Conservation (phyloP, 2,113 vertebrate genomes). For the Istiophorus platypterus region DNA sequence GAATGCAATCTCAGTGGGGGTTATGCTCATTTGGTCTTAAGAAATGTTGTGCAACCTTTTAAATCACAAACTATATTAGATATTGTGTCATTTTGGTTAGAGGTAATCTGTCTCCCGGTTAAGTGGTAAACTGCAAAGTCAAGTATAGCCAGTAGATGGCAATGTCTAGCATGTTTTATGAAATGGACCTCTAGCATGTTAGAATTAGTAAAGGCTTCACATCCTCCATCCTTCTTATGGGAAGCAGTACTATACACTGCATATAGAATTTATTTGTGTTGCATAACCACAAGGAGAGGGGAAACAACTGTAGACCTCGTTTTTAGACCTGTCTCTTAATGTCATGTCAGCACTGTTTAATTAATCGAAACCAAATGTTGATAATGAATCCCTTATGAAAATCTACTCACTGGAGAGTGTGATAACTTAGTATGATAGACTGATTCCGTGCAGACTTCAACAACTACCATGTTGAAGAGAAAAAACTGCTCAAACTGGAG, state of each 20-base stretch:
- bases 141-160: conserved; percentile 56
- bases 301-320: neutral
- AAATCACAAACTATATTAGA: too few relatives aligned
- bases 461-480: neutral
- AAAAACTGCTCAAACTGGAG: neutral
- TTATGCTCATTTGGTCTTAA: too few relatives aligned
- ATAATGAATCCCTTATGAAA: neutral
- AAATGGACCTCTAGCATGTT: neutral
- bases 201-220: neutral
- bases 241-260: neutral
- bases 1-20: too few relatives aligned
- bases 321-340: neutral
- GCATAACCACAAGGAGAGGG: neutral
- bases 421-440: neutral
- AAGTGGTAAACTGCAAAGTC: neutral
- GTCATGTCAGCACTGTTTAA: neutral
- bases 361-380: neutral
- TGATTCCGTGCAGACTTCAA: neutral
- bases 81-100: neutral
- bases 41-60: too few relatives aligned
- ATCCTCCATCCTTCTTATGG: neutral
- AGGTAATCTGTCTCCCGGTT: neutral
- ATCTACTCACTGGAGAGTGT: neutral
- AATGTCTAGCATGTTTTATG: conserved; percentile 27
- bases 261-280: neutral